Conservation (phyloP, 2,797 vertebrate genomes). For the Microcaecilia unicolor region DNA sequence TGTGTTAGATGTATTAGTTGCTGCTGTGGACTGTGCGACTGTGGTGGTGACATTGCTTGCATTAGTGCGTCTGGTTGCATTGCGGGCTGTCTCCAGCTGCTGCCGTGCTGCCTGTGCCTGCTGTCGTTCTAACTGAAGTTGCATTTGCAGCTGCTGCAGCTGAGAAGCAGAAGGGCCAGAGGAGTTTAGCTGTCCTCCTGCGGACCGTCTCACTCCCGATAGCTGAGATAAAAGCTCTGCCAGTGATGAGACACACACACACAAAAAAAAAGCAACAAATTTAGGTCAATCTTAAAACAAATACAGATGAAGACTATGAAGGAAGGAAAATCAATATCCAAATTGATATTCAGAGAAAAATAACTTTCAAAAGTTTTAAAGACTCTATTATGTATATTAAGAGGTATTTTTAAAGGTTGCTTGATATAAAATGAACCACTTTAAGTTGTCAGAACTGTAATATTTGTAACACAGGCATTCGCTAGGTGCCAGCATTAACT, state of each 20-base stretch:
- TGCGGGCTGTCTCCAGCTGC: slow-evolving; percentile 88
- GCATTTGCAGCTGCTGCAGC: slow-evolving; percentile 97
- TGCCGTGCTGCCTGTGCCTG: slow-evolving; percentile 93
- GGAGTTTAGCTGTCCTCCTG: slow-evolving; percentile 92
- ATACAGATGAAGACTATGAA: not conserved
- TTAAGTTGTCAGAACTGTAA: too few relatives aligned
- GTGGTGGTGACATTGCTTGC: slow-evolving; percentile 73
- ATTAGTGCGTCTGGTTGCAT: slow-evolving; percentile 79
- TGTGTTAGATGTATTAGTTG: slow-evolving; percentile 65
- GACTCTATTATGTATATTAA: too few relatives aligned
- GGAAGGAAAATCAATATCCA: not conserved
- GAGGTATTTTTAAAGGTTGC: too few relatives aligned
- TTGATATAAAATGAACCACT: too few relatives aligned
- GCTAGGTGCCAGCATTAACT: too few relatives aligned
- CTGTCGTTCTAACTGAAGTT: slow-evolving; percentile 90
- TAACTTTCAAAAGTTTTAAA: too few relatives aligned
- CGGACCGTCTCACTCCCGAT: slow-evolving; percentile 89
- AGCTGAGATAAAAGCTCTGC: slow-evolving; percentile 96
- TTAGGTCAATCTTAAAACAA: not conserved
- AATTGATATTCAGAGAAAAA: too few relatives aligned
- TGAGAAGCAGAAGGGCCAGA: slow-evolving; percentile 94
- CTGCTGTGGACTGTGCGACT: slow-evolving; percentile 70
- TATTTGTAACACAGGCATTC: too few relatives aligned
- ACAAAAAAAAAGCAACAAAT: not conserved
- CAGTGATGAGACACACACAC: slow-evolving; percentile 24